phyloP scores from a whole-genome alignment of 1,140 invertebrate genomes.

The Drosophila littoralis region DNA sequence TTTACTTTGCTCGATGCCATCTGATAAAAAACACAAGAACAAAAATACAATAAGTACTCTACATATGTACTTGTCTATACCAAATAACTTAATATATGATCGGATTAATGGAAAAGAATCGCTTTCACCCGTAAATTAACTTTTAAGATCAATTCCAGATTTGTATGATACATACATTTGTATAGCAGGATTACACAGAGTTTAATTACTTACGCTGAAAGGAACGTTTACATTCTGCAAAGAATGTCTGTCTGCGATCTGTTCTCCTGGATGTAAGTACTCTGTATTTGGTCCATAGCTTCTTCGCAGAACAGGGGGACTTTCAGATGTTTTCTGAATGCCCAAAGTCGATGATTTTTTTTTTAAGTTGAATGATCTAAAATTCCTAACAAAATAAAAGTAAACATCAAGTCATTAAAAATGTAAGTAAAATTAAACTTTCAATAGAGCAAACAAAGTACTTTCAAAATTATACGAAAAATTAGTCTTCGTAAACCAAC shows the following conservation, averaged over 20 bases:
- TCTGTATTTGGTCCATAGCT: conserved; percentile 22
- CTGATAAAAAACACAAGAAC: not conserved
- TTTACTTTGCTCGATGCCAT: conserved; percentile 14
- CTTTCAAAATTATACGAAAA: too few relatives aligned
- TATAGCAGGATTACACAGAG: not conserved
- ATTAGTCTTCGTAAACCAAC: too few relatives aligned
- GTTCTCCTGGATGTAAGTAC: conserved; percentile 14
- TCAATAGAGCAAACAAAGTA: too few relatives aligned
- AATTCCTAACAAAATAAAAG: conserved; percentile 52
- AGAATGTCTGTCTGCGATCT: conserved; percentile 51
- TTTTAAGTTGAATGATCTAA: conserved; percentile 76
- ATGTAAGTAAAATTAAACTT: too few relatives aligned
- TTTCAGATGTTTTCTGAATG: conserved; percentile 84
- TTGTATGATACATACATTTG: too few relatives aligned
- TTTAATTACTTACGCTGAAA: conserved; percentile 34
- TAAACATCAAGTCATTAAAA: too few relatives aligned
- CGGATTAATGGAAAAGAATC: too few relatives aligned
- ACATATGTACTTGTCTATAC: too few relatives aligned
- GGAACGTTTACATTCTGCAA: conserved; percentile 63
- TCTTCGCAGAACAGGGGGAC: conserved; percentile 71
- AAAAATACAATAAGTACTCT: too few relatives aligned
- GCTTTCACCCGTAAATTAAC: too few relatives aligned
- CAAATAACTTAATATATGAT: too few relatives aligned
- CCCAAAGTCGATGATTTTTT: conserved; percentile 83
- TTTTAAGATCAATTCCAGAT: too few relatives aligned